phyloP scores from a whole-genome alignment of 2,113 vertebrate genomes.

The Poeciliopsis turrubarensis region DNA sequence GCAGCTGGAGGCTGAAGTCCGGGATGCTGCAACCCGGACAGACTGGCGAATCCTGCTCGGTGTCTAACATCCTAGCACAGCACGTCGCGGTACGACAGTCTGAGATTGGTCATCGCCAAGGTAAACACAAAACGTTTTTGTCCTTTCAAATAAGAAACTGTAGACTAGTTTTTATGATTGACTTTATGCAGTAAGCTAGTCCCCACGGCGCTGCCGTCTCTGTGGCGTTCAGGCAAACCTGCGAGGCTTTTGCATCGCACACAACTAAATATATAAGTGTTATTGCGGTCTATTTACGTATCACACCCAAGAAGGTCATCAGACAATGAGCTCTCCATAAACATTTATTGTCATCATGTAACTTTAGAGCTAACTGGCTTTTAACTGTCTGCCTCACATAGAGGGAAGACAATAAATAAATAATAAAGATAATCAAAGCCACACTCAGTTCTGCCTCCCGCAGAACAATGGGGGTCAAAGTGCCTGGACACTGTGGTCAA shows the following conservation, averaged over 20 bases:
- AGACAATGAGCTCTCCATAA: rapidly evolving
- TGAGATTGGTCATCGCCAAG: not conserved
- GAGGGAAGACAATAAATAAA: not conserved
- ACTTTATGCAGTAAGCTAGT: not conserved
- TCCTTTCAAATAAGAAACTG: not conserved
- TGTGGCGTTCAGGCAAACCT: not conserved
- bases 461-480: not conserved
- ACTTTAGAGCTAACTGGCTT: slow-evolving; percentile 31
- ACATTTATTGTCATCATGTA: not conserved
- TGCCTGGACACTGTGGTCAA: not conserved
- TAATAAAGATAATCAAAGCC: not conserved
- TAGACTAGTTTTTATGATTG: not conserved
- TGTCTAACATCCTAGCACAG: slow-evolving; percentile 5
- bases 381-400: not conserved
- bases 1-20: not conserved
- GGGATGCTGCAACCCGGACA: slow-evolving; percentile 38
- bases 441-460: not conserved
- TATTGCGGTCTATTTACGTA: not conserved
- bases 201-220: too few species aligned
- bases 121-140: slow-evolving; percentile 8
- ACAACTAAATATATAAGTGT: not conserved
- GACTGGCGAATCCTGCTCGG: not conserved
- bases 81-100: not conserved
- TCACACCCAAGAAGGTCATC: not conserved
- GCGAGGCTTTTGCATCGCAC: not conserved